Percentiles rank a stretch among this genome's conserved stretches.
These are phyloP conservation scores for Diorhabda carinulata DNA, from an alignment of 1,140 invertebrate species.

Conservation along the genomic window DNA sequence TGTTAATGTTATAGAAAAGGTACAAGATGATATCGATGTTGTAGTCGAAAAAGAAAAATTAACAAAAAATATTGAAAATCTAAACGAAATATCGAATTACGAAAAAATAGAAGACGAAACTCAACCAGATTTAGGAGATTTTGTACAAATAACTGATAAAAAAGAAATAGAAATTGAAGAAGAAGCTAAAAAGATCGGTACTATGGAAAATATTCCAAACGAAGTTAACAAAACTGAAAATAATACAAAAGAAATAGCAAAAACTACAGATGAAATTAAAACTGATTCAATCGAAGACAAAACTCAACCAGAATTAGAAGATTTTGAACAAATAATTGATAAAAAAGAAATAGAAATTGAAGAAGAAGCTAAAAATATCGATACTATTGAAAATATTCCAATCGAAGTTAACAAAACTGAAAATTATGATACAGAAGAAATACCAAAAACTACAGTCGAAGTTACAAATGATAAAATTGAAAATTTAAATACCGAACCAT, in stretches of 20 bases:
- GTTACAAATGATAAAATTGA: not conserved
- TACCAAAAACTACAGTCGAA: not conserved
- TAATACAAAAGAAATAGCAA: not conserved
- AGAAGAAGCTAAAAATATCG: constrained; percentile 8
- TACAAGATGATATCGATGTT: too few species aligned
- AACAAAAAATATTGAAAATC: not conserved
- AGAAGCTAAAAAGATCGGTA: constrained; percentile 9
- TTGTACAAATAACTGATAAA: not conserved
- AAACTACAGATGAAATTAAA: not conserved
- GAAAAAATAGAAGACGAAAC: not conserved
- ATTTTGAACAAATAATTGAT: not conserved
- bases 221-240: not conserved
- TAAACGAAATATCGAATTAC: not conserved
- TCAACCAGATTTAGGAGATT: not conserved
- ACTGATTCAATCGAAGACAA: not conserved
- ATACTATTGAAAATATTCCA: not conserved
- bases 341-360: too few species aligned
- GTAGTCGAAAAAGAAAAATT: not conserved
- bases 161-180: too few species aligned
- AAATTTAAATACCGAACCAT: not conserved
- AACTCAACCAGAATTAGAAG: not conserved
- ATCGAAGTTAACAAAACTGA: not conserved
- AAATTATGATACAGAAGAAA: not conserved
- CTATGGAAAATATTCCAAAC: not conserved
- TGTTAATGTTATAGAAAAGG: not conserved